These are phyloP conservation scores for Glossophaga mutica DNA, from an alignment of 2,797 vertebrate species.

Conservation along the genomic window DNA sequence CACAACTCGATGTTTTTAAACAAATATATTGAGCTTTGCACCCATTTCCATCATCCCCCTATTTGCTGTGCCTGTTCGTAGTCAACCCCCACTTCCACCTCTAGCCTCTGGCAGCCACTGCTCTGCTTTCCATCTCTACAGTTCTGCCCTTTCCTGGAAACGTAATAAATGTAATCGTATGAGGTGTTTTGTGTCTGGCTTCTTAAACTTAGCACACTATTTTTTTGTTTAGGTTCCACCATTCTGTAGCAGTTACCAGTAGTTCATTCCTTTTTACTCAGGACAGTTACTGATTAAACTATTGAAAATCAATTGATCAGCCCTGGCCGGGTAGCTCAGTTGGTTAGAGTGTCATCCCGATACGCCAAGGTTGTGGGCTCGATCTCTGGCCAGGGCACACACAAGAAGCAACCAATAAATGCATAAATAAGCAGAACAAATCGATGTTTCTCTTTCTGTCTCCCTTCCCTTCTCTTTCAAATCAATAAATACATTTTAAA, in stretches of 20 bases:
- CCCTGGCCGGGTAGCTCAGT: background rate
- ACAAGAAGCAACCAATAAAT: background rate
- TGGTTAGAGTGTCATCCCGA: background rate
- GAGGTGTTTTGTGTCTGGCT: background rate
- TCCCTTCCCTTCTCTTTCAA: background rate
- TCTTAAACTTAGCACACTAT: background rate
- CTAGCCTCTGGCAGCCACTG: background rate
- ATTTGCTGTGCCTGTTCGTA: background rate
- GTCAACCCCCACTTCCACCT: background rate
- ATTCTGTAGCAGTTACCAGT: background rate
- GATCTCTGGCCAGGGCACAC: background rate
- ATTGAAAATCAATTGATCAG: background rate
- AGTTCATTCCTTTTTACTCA: conserved; percentile 23
- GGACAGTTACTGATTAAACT: background rate
- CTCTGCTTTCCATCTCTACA: background rate
- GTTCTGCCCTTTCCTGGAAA: background rate
- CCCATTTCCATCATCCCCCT: background rate
- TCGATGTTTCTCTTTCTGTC: background rate
- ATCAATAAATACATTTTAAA: background rate
- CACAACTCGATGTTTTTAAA: background rate
- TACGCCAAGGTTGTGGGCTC: background rate
- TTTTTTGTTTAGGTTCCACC: background rate
- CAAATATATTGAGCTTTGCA: background rate
- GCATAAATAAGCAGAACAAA: background rate
- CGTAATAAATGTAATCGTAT: background rate